Evolutionary conservation across 2,888 invertebrate genomes (phyloP).

Genomic region (Drosophila suboccidentalis): DNA sequence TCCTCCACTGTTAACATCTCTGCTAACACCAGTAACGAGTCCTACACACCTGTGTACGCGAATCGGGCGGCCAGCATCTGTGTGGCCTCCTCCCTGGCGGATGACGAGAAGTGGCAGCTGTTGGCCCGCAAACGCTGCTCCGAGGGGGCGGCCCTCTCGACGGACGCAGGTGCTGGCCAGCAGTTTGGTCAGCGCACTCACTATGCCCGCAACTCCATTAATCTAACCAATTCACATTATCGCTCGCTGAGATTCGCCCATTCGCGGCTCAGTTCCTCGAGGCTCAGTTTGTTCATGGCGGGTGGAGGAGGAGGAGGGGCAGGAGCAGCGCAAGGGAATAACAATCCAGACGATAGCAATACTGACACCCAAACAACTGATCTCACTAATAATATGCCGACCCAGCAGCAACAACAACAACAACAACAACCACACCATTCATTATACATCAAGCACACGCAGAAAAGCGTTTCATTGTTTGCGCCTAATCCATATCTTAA

Average conservation of each 20-base stretch:
- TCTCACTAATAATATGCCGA: slow-evolving; percentile 49
- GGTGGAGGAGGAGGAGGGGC: slow-evolving; percentile 5
- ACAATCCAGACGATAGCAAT: slow-evolving; percentile 40
- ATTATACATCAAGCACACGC: slow-evolving; percentile 74
- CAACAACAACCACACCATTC: slow-evolving; percentile 65
- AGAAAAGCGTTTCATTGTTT: slow-evolving; percentile 71
- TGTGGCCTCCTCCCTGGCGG: slow-evolving; percentile 74
- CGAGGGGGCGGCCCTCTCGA: slow-evolving; percentile 70
- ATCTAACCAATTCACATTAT: slow-evolving; percentile 84
- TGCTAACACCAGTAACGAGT: slow-evolving; percentile 70
- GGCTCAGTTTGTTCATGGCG: slow-evolving; percentile 83
- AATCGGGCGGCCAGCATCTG: slow-evolving; percentile 83
- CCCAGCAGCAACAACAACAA: slow-evolving; percentile 46
- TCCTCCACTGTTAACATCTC: slow-evolving; percentile 23
- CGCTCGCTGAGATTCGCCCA: slow-evolving; percentile 85
- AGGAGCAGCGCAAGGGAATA: slow-evolving; percentile 26
- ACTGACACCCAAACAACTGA: slow-evolving; percentile 54
- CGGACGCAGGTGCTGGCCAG: slow-evolving; percentile 37
- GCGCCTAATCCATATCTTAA: slow-evolving; percentile 74
- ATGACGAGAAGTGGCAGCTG: slow-evolving; percentile 85
- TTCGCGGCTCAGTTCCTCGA: slow-evolving; percentile 84
- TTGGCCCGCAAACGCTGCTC: slow-evolving; percentile 84
- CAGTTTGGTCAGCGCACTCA: slow-evolving; percentile 81
- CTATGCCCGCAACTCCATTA: slow-evolving; percentile 84
- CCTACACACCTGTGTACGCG: slow-evolving; percentile 85